A percentile compares a stretch with the other conserved stretches of the same genome.
Conservation (phyloP, 1,140 invertebrate species). For the Coenobita brevimanus region DNA sequence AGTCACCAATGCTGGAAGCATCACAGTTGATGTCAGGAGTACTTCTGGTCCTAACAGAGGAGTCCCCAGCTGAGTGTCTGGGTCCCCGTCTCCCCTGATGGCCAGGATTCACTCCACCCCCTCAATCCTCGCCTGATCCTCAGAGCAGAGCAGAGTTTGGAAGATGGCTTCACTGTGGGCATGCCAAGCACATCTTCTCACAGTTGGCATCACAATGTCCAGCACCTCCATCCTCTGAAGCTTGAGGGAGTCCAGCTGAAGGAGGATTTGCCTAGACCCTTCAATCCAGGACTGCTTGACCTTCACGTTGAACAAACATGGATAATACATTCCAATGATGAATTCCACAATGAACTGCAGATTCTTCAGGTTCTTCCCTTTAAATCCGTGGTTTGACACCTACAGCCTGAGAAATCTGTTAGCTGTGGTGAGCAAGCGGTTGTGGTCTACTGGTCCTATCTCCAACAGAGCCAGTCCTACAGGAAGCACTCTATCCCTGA, state of each 20-base stretch:
- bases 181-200: too few relatives aligned
- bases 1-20: slow-evolving; percentile 15
- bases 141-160: slow-evolving; percentile 16
- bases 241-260: slow-evolving; percentile 24
- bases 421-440: slow-evolving; percentile 32
- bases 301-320: slow-evolving; percentile 12
- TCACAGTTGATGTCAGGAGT: background rate
- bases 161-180: slow-evolving; percentile 15
- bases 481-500: too few relatives aligned
- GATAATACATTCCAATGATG: slow-evolving; percentile 26
- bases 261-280: slow-evolving; percentile 27
- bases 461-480: slow-evolving; percentile 36
- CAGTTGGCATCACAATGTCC: too few relatives aligned
- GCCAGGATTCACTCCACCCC: slow-evolving; percentile 22
- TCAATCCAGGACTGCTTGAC: slow-evolving; percentile 18
- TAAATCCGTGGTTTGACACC: slow-evolving; percentile 20
- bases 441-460: slow-evolving; percentile 31
- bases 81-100: background rate
- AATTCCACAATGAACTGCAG: slow-evolving; percentile 17
- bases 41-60: slow-evolving; percentile 21
- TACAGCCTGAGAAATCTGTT: background rate
- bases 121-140: slow-evolving; percentile 10
- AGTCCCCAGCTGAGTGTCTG: background rate
- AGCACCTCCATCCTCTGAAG: slow-evolving; percentile 8
- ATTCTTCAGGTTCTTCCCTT: slow-evolving; percentile 8